A percentile compares a stretch with the other conserved stretches of the same genome.
phyloP scores from a whole-genome alignment of 92 coral and sea anemone species.

The Epizoanthus rinbou region DNA sequence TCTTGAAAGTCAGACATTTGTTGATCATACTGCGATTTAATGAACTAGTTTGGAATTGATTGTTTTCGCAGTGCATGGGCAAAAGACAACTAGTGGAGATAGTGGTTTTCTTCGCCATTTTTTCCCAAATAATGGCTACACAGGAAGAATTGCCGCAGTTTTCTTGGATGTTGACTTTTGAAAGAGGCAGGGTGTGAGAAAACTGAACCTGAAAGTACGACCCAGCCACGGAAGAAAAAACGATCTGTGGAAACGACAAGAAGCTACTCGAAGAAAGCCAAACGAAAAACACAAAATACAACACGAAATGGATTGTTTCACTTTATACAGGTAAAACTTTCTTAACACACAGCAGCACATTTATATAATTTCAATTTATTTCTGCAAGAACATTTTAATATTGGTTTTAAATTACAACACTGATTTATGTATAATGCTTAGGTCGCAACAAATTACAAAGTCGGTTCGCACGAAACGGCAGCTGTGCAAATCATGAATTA shows the following conservation, averaged over 20 bases:
- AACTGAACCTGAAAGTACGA: not conserved
- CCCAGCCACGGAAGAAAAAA: not conserved
- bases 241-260: not conserved
- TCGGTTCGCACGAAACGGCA: not conserved
- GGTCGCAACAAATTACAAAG: too few relatives aligned
- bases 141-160: not conserved
- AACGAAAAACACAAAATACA: not conserved
- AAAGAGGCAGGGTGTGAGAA: not conserved
- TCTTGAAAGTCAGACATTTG: too few relatives aligned
- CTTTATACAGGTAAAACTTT: too few relatives aligned
- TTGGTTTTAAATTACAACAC: not conserved
- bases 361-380: not conserved
- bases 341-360: constrained; percentile 2
- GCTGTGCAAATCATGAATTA: not conserved
- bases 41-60: too few relatives aligned
- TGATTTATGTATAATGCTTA: too few relatives aligned
- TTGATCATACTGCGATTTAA: too few relatives aligned
- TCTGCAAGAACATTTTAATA: not conserved
- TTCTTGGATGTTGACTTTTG: not conserved
- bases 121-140: too few relatives aligned
- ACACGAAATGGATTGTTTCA: not conserved
- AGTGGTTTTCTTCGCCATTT: too few relatives aligned
- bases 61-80: too few relatives aligned
- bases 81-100: too few relatives aligned
- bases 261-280: not conserved